These are phyloP conservation scores for Chlorodrepanis virens DNA, from an alignment of 2,113 vertebrate genomes.

Conservation along the genomic window DNA sequence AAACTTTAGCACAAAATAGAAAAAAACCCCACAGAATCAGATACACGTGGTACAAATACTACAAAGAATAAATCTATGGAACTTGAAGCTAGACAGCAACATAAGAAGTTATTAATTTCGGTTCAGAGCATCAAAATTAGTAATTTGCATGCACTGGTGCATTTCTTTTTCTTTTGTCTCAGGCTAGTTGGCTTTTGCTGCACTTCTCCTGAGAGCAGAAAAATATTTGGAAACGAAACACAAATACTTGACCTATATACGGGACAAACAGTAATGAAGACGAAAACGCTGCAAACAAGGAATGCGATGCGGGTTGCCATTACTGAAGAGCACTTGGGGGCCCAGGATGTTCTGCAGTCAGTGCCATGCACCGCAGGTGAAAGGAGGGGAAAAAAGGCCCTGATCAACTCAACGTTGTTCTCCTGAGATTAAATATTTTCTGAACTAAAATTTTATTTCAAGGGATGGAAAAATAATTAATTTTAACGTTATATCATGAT, in stretches of 20 bases:
- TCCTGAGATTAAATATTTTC: fast-evolving
- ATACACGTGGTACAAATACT: background rate
- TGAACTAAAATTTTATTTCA: background rate
- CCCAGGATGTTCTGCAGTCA: background rate
- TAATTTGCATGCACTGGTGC: fast-evolving
- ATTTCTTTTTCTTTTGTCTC: background rate
- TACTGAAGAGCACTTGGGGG: fast-evolving
- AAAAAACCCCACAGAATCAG: background rate
- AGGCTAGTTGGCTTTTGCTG: fast-evolving
- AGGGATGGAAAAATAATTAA: fast-evolving
- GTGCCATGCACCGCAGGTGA: background rate
- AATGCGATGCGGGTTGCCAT: fast-evolving
- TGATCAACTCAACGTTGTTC: fast-evolving
- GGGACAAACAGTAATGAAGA: fast-evolving
- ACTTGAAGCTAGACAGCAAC: background rate
- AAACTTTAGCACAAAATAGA: background rate
- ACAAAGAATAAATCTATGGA: background rate
- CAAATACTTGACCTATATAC: fast-evolving
- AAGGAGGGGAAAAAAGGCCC: background rate
- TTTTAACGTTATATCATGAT: fast-evolving
- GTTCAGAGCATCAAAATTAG: background rate
- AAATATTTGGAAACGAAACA: background rate
- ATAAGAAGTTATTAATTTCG: fast-evolving
- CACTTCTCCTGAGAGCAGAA: background rate
- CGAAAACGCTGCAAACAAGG: background rate